Conservation (phyloP, 2,113 vertebrate genomes). For the Nansenia antarctica region DNA sequence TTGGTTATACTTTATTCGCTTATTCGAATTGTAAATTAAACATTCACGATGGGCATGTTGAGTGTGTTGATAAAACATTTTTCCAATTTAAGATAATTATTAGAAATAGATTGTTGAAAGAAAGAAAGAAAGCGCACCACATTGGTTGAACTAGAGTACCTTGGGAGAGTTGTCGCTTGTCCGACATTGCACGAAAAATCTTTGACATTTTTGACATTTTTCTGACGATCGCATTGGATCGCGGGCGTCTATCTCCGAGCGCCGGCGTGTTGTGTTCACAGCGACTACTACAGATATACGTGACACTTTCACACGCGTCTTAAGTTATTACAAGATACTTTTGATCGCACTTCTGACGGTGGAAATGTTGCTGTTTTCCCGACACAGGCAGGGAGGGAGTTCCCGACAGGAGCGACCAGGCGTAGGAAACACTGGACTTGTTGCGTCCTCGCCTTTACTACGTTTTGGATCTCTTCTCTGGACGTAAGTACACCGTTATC, state of each 20-base stretch:
- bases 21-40: no score
- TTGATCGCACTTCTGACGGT: no score
- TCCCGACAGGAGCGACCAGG: conserved; percentile 82
- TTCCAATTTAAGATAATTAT: not conserved
- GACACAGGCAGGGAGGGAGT: conserved; percentile 72
- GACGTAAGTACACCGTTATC: no score
- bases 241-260: not conserved
- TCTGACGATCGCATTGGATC: not conserved
- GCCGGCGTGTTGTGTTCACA: not conserved
- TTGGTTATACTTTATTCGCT: no score
- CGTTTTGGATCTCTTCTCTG: no score
- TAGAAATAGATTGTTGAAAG: conserved; percentile 3
- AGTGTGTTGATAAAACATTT: no score
- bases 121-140: not conserved
- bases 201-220: conserved; percentile 67
- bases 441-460: conserved; percentile 76
- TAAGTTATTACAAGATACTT: not conserved
- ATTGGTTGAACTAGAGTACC: not conserved
- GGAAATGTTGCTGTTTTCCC: conserved; percentile 66
- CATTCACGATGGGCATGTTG: no score
- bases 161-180: not conserved
- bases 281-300: not conserved
- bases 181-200: conserved; percentile 40
- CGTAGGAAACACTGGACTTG: conserved; percentile 90
- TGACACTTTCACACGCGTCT: not conserved